These are phyloP conservation scores for Pogonomyrmex californicus DNA, from an alignment of 1,140 invertebrate genomes.

Conservation along the genomic window DNA sequence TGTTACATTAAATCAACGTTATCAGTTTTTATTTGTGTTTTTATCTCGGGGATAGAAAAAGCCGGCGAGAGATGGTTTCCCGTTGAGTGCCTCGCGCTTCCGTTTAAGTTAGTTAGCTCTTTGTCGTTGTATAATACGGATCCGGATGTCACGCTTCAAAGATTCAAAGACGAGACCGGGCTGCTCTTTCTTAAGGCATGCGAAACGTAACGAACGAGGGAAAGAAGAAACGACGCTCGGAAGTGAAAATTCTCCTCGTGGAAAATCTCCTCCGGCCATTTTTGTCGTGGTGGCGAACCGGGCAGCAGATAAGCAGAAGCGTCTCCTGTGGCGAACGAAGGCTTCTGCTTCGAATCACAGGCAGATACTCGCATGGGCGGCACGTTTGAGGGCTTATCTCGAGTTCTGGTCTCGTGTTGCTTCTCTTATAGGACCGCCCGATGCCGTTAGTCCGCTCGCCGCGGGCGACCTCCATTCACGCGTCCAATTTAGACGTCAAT, in stretches of 20 bases:
- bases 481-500: constrained; percentile 80
- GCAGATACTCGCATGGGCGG: constrained; percentile 72
- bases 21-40: not conserved
- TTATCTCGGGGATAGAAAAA: not conserved
- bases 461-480: constrained; percentile 75
- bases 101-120: not conserved
- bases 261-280: constrained; percentile 55
- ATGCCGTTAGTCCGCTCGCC: constrained; percentile 73
- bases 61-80: not conserved
- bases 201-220: not conserved
- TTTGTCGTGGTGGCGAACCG: constrained; percentile 37
- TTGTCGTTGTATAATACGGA: constrained; percentile 19
- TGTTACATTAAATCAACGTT: not conserved
- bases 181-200: not conserved
- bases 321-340: constrained; percentile 64
- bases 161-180: not conserved
- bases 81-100: not conserved
- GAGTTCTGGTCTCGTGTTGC: constrained; percentile 69
- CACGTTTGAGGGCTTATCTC: constrained; percentile 79
- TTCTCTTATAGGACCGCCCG: constrained; percentile 65
- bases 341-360: constrained; percentile 78
- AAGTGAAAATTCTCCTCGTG: constrained; percentile 3
- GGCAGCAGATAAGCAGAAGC: constrained; percentile 64
- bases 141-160: not conserved
- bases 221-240: not conserved